Conservation (phyloP, 2,113 vertebrate species). For the zebrafish (Danio rerio) region GRCz12tu NC_133176.1:42907001-42907500, state of each 20-base stretch:
- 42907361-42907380: conserved; percentile 31
- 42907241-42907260: conserved; percentile 18
- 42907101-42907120: neutral
- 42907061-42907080: neutral
- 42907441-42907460: neutral
- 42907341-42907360: conserved; percentile 33
- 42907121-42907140: neutral
- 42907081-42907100: neutral
- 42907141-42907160: neutral
- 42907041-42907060: neutral
- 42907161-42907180: neutral
- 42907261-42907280: conserved; percentile 8
- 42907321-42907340: conserved; percentile 23
- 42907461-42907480: neutral
- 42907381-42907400: conserved; percentile 32
- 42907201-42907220: neutral
- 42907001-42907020: neutral
- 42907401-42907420: conserved; percentile 22
- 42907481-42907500: neutral
- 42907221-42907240: conserved; percentile 1
- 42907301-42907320: conserved; percentile 42
- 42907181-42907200: neutral
- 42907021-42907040: neutral
- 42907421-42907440: conserved; percentile 18
- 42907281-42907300: conserved; percentile 17